Percentiles rank a stretch among this genome's conserved stretches.
Evolutionary conservation across 2,888 invertebrate genomes (phyloP).

Genomic region (Brassicogethes aeneus): DNA sequence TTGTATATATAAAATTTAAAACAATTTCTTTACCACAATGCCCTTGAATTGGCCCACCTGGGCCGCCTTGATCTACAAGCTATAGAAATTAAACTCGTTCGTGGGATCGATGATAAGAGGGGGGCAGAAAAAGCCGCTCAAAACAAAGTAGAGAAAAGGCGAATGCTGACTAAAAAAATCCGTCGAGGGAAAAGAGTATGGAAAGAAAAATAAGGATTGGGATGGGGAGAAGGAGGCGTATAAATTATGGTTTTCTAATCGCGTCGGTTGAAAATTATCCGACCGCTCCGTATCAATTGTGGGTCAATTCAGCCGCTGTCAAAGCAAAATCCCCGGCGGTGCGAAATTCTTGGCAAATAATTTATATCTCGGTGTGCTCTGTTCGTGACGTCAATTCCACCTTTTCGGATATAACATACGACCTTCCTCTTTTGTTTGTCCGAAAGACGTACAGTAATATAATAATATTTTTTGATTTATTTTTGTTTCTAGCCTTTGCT

Average conservation of each 20-base stretch:
- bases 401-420: not conserved
- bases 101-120: no score
- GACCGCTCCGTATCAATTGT: not conserved
- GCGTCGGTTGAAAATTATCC: not conserved
- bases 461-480: not conserved
- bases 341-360: not conserved
- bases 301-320: not conserved
- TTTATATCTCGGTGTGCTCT: not conserved
- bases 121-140: no score
- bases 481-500: no score
- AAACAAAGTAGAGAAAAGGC: no score
- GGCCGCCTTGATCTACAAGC: no score
- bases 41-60: no score
- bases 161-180: no score
- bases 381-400: not conserved
- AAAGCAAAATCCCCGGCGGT: not conserved
- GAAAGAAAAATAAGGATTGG: constrained; percentile 2
- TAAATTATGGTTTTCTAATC: not conserved
- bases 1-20: no score
- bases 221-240: not conserved
- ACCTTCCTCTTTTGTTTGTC: not conserved
- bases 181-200: constrained; percentile 1
- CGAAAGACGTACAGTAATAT: not conserved
- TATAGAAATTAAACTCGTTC: no score
- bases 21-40: no score